Base-by-base conservation (phyloP, 2,113 vertebrate genomes). In the Pluvianellus socialis region DNA sequence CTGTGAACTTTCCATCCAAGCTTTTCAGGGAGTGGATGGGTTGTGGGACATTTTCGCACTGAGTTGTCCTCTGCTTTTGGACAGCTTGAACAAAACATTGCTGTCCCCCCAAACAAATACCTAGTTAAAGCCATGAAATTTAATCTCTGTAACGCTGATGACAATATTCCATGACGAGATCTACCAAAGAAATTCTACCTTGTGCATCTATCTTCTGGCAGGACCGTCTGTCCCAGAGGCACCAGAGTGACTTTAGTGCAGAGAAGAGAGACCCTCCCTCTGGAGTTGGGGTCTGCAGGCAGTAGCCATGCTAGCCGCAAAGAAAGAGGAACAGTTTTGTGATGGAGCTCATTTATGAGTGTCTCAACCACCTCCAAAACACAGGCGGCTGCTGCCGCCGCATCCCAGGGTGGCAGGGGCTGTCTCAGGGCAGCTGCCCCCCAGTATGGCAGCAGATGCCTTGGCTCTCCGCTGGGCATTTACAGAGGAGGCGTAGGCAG, bases 331-430 rank as follows among this genome's bases (percentile, higher is more conserved):
- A 17, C 33, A 17, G 17, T 52, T 68, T 62, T 79, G 42, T 56
- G 73, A 38, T 35, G 38, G 33, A 53, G 24, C 17, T 65, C 3
- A 0, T 81, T 76, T 63, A 14, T 23, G 44, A 58, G 30, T 45
- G 5, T 28, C 27, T 75, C 24, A 76, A 22, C 35, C 38, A 35
- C 38, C 40, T 76, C 50, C 12, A 1, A 59, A 76, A 58, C 0
- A 1, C 42, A 47, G 30, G 50, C 63, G 23, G 38, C 62, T 42
- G 55, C 59, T 84, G 67, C 38, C 35, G 12, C 42, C 1, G 0
- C 1, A 1, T 65, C 12, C 27, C 3, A 1, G 35, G 40, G 32
- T 8, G 3, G 23, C 2, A 1, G 49, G 42, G 35, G 30, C 38
- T 42, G 26, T 72, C 83, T 33, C 3, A 0, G 18, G 24, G 53